Conservation (phyloP, 1,140 invertebrate species). For the Trichogramma pretiosum region DNA sequence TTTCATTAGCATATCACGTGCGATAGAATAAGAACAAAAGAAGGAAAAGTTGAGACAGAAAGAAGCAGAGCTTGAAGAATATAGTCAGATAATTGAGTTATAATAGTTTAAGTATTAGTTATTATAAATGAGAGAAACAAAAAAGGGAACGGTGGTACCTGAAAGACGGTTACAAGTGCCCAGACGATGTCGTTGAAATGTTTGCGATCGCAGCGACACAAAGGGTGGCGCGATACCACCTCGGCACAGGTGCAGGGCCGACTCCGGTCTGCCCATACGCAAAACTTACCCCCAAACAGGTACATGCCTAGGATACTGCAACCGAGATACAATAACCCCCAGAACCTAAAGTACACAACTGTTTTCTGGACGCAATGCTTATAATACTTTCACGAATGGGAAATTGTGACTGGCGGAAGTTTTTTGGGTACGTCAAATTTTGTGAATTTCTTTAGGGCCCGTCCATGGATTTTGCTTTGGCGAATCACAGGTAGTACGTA, state of each 20-base stretch:
- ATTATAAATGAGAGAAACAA: slow-evolving; percentile 18
- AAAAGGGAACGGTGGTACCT: slow-evolving; percentile 58
- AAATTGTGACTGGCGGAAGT: too few relatives aligned
- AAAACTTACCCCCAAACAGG: slow-evolving; percentile 98
- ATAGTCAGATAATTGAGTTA: too few relatives aligned
- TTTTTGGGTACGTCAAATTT: too few relatives aligned
- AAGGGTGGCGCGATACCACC: slow-evolving; percentile 72
- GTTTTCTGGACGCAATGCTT: too few relatives aligned
- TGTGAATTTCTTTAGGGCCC: too few relatives aligned
- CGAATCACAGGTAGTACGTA: too few relatives aligned
- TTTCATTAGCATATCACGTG: background rate
- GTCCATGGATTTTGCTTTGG: too few relatives aligned
- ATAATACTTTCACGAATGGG: too few relatives aligned
- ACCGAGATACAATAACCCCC: slow-evolving; percentile 42
- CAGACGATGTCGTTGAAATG: slow-evolving; percentile 96
- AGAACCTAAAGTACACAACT: slow-evolving; percentile 34
- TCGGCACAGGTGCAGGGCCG: slow-evolving; percentile 85
- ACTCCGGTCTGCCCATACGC: slow-evolving; percentile 82
- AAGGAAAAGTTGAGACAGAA: slow-evolving; percentile 12
- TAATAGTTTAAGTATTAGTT: too few relatives aligned
- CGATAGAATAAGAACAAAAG: background rate
- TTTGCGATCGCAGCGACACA: slow-evolving; percentile 91
- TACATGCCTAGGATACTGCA: slow-evolving; percentile 95
- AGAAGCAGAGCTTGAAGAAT: slow-evolving; percentile 1
- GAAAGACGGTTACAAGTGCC: slow-evolving; percentile 93